These are phyloP conservation scores for Trogon melanurus DNA, from an alignment of 2,113 vertebrate genomes.

Conservation along the genomic window DNA sequence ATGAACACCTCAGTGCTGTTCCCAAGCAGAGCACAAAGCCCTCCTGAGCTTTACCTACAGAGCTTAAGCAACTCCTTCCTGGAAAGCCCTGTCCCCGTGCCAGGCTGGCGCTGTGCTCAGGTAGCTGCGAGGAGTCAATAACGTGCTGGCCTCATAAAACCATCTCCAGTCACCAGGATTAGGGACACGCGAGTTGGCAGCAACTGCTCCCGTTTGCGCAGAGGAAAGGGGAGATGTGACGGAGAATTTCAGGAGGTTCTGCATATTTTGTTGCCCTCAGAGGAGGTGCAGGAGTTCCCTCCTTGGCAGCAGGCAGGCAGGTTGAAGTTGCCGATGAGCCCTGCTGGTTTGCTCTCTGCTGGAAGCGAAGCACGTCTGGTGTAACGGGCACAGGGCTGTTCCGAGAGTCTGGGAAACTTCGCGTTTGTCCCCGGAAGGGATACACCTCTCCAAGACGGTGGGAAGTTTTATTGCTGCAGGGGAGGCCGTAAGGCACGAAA, in stretches of 20 bases:
- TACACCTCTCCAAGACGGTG: rapidly evolving
- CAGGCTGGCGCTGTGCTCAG: neutral
- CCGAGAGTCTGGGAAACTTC: neutral
- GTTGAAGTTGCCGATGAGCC: neutral
- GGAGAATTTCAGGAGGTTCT: neutral
- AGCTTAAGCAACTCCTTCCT: neutral
- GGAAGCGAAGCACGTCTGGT: neutral
- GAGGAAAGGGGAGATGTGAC: neutral
- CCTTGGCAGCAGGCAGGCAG: neutral
- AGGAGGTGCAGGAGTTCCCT: neutral
- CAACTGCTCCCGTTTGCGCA: rapidly evolving
- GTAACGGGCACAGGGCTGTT: neutral
- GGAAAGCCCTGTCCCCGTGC: neutral
- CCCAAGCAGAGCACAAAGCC: neutral
- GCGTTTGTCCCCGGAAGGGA: neutral
- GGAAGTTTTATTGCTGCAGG: neutral
- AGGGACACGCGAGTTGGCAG: neutral
- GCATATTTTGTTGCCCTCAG: rapidly evolving
- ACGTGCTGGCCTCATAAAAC: neutral
- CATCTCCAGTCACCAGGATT: rapidly evolving
- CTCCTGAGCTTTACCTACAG: neutral
- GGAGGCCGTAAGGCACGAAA: neutral
- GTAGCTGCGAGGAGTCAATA: neutral
- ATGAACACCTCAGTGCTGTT: neutral
- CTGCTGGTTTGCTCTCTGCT: neutral